phyloP scores from a whole-genome alignment of 2,113 vertebrate species.

The Dipodomys ordii region DNA sequence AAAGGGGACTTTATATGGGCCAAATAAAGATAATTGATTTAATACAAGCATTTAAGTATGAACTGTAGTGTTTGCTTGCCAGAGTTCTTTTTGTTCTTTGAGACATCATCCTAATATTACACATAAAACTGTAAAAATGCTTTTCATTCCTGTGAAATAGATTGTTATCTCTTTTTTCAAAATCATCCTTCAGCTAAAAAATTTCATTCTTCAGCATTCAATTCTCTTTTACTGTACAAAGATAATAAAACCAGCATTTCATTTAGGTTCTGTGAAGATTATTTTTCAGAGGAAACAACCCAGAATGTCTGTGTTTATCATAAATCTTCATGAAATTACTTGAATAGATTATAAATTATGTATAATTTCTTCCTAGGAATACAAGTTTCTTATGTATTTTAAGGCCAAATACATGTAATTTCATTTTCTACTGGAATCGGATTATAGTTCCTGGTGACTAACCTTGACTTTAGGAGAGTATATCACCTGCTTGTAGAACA shows the following conservation, averaged over 20 bases:
- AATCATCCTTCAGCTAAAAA: conserved; percentile 13
- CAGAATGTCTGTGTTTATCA: background rate
- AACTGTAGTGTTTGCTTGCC: background rate
- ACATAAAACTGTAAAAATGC: background rate
- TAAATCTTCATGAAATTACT: conserved; percentile 2
- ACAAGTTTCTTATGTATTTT: background rate
- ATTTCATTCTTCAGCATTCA: conserved; percentile 7
- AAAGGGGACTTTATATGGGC: background rate
- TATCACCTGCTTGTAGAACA: background rate
- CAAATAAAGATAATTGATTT: background rate
- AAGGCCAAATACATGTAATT: background rate
- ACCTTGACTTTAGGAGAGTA: conserved; percentile 1
- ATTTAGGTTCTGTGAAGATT: background rate
- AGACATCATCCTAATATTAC: background rate
- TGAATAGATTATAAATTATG: background rate
- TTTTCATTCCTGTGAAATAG: conserved; percentile 29
- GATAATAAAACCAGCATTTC: background rate
- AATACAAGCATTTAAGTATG: background rate
- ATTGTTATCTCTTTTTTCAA: conserved; percentile 20
- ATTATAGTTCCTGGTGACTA: background rate
- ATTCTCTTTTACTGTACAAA: conserved; percentile 4
- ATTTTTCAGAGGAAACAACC: conserved; percentile 24
- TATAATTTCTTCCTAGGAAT: background rate
- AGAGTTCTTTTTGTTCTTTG: background rate
- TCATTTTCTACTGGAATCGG: conserved; percentile 17